These are phyloP conservation scores for Spisula subtruncata DNA, from an alignment of 2,888 invertebrate genomes.

Conservation along the genomic window DNA sequence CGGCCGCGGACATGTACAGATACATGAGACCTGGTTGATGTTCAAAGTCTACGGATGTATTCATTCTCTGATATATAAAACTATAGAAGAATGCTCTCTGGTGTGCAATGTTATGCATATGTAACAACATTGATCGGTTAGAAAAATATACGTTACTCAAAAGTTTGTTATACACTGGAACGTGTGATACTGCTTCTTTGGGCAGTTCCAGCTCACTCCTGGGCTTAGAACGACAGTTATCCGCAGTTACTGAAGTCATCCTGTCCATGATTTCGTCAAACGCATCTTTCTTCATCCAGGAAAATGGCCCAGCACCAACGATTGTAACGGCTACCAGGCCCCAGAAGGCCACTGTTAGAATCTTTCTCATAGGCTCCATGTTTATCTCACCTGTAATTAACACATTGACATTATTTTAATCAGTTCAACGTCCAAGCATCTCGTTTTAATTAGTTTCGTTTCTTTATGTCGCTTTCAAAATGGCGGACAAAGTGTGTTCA, in stretches of 20 bases:
- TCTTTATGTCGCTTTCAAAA: slow-evolving; percentile 77
- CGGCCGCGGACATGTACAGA: slow-evolving; percentile 97
- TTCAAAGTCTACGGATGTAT: slow-evolving; percentile 77
- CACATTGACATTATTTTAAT: slow-evolving; percentile 47
- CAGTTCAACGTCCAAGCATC: slow-evolving; percentile 19
- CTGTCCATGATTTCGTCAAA: slow-evolving; percentile 95
- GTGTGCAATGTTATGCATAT: slow-evolving; percentile 98
- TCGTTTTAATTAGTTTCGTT: slow-evolving; percentile 45
- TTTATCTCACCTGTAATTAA: slow-evolving; percentile 47
- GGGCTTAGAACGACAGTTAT: slow-evolving; percentile 97
- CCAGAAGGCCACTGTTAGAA: slow-evolving; percentile 63
- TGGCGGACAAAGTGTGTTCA: slow-evolving; percentile 76
- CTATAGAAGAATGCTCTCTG: slow-evolving; percentile 95
- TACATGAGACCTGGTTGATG: slow-evolving; percentile 99
- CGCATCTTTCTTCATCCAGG: slow-evolving; percentile 96
- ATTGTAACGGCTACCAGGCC: slow-evolving; percentile 67
- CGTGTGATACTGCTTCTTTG: slow-evolving; percentile 95
- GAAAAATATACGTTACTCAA: slow-evolving; percentile 93
- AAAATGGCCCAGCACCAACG: slow-evolving; percentile 86
- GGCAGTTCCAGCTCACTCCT: slow-evolving; percentile 94
- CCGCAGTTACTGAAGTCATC: slow-evolving; percentile 94
- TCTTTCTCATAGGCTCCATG: slow-evolving; percentile 56
- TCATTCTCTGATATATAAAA: slow-evolving; percentile 83
- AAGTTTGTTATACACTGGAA: slow-evolving; percentile 86
- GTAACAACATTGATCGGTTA: slow-evolving; percentile 96